Percentiles rank a stretch among this genome's conserved stretches.
These are phyloP conservation scores for Hemichromis elongatus DNA, from an alignment of 2,113 vertebrate genomes.

Conservation along the genomic window DNA sequence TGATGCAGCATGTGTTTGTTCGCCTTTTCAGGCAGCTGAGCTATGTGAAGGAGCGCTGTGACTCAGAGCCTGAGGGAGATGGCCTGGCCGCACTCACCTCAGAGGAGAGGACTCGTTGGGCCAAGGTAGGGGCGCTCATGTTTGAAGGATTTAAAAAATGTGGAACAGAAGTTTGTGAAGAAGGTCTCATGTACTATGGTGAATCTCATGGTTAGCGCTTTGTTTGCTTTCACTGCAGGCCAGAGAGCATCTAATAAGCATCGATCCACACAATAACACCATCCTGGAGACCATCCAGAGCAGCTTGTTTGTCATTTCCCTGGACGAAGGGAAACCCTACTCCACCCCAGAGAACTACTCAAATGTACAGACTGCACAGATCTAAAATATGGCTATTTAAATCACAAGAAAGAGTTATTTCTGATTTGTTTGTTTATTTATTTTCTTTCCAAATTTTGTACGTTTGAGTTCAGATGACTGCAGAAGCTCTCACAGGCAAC, in stretches of 20 bases:
- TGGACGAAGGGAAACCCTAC: slow-evolving; percentile 82
- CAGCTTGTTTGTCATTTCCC: slow-evolving; percentile 79
- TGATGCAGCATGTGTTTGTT: neutral
- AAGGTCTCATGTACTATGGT: neutral
- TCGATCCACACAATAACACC: slow-evolving; percentile 84
- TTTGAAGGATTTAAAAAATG: neutral
- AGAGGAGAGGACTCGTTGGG: slow-evolving; percentile 88
- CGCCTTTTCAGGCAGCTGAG: slow-evolving; percentile 78
- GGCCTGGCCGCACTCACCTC: slow-evolving; percentile 84
- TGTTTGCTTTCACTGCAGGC: slow-evolving; percentile 66
- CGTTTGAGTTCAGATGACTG: slow-evolving; percentile 69
- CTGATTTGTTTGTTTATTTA: neutral
- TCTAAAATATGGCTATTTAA: neutral
- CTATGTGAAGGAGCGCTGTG: slow-evolving; percentile 78
- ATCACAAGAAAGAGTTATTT: neutral
- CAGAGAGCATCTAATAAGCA: slow-evolving; percentile 84
- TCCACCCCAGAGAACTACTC: slow-evolving; percentile 83
- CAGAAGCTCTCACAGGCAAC: slow-evolving; percentile 75
- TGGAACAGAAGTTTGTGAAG: neutral
- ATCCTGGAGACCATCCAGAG: slow-evolving; percentile 88
- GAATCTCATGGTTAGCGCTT: neutral
- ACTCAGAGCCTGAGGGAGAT: slow-evolving; percentile 77
- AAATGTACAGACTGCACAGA: slow-evolving; percentile 64
- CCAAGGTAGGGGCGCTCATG: slow-evolving; percentile 73
- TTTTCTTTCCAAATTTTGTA: neutral